phyloP scores from a whole-genome alignment of 2,888 invertebrate species.

The Selenia dentaria region DNA sequence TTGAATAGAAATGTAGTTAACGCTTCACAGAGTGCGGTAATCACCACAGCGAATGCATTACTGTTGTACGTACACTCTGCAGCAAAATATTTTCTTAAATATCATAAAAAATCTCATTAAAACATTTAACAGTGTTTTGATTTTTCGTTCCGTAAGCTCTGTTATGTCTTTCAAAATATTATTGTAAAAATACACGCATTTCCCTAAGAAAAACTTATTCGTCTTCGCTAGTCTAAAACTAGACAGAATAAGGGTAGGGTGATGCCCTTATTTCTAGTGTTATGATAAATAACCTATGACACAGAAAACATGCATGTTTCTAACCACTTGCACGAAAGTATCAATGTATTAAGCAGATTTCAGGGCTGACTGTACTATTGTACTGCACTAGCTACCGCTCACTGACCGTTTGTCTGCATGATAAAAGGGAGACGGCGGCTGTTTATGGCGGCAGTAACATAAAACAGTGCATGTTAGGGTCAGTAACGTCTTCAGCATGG shows the following conservation, averaged over 20 bases:
- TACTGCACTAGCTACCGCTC: constrained; percentile 9
- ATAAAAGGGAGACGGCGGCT: constrained; percentile 3
- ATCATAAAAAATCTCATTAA: too few species aligned
- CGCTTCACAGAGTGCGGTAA: constrained; percentile 20
- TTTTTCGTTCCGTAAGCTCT: too few species aligned
- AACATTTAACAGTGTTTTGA: too few species aligned
- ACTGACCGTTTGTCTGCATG: constrained; percentile 1
- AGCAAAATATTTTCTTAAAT: too few species aligned
- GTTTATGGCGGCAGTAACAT: constrained; percentile 12
- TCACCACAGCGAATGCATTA: constrained; percentile 10
- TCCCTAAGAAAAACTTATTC: too few species aligned
- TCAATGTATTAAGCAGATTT: not conserved
- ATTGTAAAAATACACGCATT: too few species aligned
- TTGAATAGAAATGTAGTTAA: constrained; percentile 19
- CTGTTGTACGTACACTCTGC: not conserved
- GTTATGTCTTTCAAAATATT: too few species aligned
- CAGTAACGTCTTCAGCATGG: constrained; percentile 8
- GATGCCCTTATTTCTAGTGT: too few species aligned
- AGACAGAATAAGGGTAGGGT: too few species aligned
- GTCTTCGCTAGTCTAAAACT: too few species aligned
- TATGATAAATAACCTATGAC: too few species aligned
- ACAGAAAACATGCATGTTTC: too few species aligned
- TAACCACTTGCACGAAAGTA: not conserved
- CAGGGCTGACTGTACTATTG: constrained; percentile 1
- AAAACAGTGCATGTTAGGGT: constrained; percentile 2